These are phyloP conservation scores for Sinocyclocheilus anophthalmus DNA, from an alignment of 2,113 vertebrate genomes.

Conservation along the genomic window DNA sequence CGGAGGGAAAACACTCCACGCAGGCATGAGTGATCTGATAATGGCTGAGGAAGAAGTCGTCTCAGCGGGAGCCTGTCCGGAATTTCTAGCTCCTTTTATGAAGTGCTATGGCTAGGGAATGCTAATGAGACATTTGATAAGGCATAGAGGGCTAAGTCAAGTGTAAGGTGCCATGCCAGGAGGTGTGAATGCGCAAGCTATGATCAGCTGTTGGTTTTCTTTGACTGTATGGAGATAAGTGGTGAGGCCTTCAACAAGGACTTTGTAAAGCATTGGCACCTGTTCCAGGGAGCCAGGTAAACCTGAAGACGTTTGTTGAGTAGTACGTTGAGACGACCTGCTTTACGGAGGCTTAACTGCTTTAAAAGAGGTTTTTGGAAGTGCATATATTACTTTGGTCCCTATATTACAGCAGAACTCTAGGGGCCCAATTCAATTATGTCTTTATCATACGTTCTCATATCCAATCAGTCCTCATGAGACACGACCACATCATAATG, in stretches of 20 bases:
- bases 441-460: slow-evolving; percentile 27
- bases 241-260: not conserved
- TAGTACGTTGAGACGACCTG: not conserved
- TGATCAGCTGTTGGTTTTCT: not conserved
- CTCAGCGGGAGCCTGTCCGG: slow-evolving; percentile 66
- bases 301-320: not conserved
- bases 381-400: slow-evolving; percentile 3
- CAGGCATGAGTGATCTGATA: slow-evolving; percentile 66
- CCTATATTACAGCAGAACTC: slow-evolving; percentile 16
- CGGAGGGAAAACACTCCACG: slow-evolving; percentile 57
- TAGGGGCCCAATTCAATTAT: slow-evolving; percentile 39
- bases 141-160: slow-evolving; percentile 65
- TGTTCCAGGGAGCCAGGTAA: not conserved
- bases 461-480: slow-evolving; percentile 30
- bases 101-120: slow-evolving; percentile 59
- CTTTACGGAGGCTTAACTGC: not conserved
- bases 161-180: slow-evolving; percentile 43
- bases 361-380: not conserved
- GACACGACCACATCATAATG: slow-evolving; percentile 37
- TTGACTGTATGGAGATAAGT: not conserved
- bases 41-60: slow-evolving; percentile 64
- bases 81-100: slow-evolving; percentile 68
- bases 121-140: slow-evolving; percentile 69
- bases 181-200: not conserved
- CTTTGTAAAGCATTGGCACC: not conserved